phyloP scores from a whole-genome alignment of 37 sponge, comb jelly and placozoan species.

The Chondrilla cf. caribensis region DNA sequence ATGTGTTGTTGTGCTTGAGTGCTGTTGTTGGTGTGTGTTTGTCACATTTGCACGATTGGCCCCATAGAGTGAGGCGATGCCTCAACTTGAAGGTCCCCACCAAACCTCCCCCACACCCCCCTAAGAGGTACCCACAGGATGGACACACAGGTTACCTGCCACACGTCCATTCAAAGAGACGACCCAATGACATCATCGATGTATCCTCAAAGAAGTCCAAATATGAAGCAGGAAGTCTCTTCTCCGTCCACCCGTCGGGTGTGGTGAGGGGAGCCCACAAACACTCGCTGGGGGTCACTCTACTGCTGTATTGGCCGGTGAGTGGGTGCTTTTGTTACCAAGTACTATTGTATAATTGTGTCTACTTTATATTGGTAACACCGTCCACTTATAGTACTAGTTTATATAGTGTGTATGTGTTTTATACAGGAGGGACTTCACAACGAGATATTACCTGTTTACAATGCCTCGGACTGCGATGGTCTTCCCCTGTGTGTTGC shows the following conservation, averaged over 20 bases:
- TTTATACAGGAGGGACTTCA: not conserved
- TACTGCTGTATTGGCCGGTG: constrained; percentile 66
- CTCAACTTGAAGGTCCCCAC: not conserved
- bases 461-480: not conserved
- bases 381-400: no score
- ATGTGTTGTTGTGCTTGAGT: not conserved
- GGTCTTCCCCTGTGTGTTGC: not conserved
- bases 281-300: not conserved
- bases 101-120: constrained; percentile 8
- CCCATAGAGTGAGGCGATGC: not conserved
- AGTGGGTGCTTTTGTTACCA: constrained; percentile 13
- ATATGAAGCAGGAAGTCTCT: no score
- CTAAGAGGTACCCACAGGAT: not conserved
- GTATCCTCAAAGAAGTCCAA: no score
- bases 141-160: no score
- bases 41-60: not conserved
- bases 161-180: no score
- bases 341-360: not conserved
- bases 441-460: constrained; percentile 32
- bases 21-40: not conserved
- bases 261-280: no score
- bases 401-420: not conserved
- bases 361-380: no score
- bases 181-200: no score
- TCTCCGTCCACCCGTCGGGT: no score